phyloP scores from a whole-genome alignment of 1,140 invertebrate species.

The Zaprionus davidi region DNA sequence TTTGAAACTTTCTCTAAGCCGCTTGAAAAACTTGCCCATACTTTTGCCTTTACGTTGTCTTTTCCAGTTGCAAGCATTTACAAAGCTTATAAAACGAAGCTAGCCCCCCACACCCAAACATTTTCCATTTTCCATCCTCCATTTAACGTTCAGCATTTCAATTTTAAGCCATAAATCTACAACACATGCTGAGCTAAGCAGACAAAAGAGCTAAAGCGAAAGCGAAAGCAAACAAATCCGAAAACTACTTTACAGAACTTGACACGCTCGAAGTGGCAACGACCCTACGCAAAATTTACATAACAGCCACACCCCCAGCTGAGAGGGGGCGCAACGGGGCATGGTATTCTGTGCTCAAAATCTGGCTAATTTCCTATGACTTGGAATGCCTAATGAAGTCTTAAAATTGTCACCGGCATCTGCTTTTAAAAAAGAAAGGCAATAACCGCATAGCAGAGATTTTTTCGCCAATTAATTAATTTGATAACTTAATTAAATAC shows the following conservation, averaged over 20 bases:
- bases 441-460: background rate
- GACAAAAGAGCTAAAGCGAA: conserved; percentile 6
- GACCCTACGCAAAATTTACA: conserved; percentile 44
- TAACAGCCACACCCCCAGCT: conserved; percentile 27
- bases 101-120: conserved; percentile 22
- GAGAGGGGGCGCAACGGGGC: background rate
- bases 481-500: conserved; percentile 29
- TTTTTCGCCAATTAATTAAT: background rate
- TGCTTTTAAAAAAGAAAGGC: conserved; percentile 11
- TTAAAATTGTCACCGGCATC: conserved; percentile 37
- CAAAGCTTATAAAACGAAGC: conserved; percentile 51
- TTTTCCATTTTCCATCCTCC: conserved; percentile 30
- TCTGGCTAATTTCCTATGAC: conserved; percentile 52
- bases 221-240: conserved; percentile 39
- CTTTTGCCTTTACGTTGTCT: background rate
- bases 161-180: conserved; percentile 66
- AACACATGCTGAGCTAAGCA: conserved; percentile 52
- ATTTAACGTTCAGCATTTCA: conserved; percentile 33
- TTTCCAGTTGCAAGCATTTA: conserved; percentile 40
- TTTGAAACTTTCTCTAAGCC: conserved; percentile 64
- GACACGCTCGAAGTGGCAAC: conserved; percentile 30
- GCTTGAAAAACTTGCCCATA: conserved; percentile 32
- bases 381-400: conserved; percentile 57
- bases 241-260: conserved; percentile 57
- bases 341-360: conserved; percentile 25